phyloP scores from a whole-genome alignment of 2,888 invertebrate genomes.

The Nomada hirtipes region DNA sequence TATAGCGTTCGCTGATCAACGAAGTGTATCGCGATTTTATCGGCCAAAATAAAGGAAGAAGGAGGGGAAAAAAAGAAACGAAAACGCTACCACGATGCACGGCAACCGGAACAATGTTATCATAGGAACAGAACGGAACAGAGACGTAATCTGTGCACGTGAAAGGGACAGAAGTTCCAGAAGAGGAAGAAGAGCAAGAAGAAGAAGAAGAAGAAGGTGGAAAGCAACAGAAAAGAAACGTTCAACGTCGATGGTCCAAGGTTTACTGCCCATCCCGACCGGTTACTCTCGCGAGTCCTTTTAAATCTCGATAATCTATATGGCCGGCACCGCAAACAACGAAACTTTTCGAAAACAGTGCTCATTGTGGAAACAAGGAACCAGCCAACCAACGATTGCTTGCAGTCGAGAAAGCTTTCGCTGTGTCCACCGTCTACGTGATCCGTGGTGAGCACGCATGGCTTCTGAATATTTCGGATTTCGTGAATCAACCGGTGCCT shows the following conservation, averaged over 20 bases:
- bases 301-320: constrained; percentile 72
- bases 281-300: constrained; percentile 73
- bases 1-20: constrained; percentile 34
- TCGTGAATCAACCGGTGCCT: constrained; percentile 46
- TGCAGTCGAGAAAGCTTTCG: constrained; percentile 4
- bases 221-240: constrained; percentile 65
- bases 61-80: neutral
- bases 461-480: constrained; percentile 58
- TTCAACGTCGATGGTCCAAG: constrained; percentile 71
- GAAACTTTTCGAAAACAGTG: constrained; percentile 72
- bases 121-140: constrained; percentile 40
- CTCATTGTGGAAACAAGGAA: constrained; percentile 4
- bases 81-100: neutral
- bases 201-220: constrained; percentile 41
- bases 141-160: constrained; percentile 27
- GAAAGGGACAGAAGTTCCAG: constrained; percentile 22
- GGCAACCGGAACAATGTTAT: constrained; percentile 51
- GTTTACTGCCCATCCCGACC: constrained; percentile 74
- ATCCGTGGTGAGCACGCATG: constrained; percentile 26
- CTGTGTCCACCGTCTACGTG: constrained; percentile 46
- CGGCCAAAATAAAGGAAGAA: constrained; percentile 17
- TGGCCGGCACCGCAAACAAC: constrained; percentile 62
- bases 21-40: constrained; percentile 50
- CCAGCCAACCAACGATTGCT: constrained; percentile 3
- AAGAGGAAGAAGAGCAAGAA: constrained; percentile 3